Conservation (phyloP, 2,113 vertebrate genomes). For the Myrmophylax atrothorax region DNA sequence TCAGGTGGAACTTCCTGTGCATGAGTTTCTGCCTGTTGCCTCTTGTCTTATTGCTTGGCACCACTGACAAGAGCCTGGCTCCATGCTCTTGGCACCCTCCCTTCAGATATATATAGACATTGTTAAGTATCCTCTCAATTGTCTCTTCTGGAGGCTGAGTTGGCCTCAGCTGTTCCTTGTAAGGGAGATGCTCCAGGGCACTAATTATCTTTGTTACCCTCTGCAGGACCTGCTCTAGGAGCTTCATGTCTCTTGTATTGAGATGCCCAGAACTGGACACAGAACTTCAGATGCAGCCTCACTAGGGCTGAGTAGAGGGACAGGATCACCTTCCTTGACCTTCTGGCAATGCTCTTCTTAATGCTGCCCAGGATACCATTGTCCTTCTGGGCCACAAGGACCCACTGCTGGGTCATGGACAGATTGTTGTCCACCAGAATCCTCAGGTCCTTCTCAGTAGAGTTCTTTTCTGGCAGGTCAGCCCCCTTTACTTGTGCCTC, state of each 20-base stretch:
- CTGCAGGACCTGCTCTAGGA: background rate
- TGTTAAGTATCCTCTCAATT: background rate
- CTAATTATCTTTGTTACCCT: background rate
- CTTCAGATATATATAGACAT: background rate
- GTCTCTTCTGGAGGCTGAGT: background rate
- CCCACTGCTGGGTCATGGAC: background rate
- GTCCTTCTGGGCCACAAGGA: background rate
- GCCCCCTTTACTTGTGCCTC: background rate
- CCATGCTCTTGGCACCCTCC: too few relatives aligned
- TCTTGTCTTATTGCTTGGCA: background rate
- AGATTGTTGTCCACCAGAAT: background rate
- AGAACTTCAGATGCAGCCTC: background rate
- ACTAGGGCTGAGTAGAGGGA: background rate
- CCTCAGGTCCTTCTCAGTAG: background rate
- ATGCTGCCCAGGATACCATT: background rate
- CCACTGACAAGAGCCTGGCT: background rate
- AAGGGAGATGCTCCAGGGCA: background rate
- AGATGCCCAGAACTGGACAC: background rate
- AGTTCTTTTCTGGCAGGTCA: background rate
- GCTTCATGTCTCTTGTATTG: background rate
- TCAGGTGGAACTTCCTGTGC: background rate
- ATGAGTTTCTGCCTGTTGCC: background rate
- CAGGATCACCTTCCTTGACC: background rate
- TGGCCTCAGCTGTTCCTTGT: background rate
- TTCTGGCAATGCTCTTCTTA: background rate